phyloP scores from a whole-genome alignment of 2,113 vertebrate species.

The Ancistrus triradiatus region DNA sequence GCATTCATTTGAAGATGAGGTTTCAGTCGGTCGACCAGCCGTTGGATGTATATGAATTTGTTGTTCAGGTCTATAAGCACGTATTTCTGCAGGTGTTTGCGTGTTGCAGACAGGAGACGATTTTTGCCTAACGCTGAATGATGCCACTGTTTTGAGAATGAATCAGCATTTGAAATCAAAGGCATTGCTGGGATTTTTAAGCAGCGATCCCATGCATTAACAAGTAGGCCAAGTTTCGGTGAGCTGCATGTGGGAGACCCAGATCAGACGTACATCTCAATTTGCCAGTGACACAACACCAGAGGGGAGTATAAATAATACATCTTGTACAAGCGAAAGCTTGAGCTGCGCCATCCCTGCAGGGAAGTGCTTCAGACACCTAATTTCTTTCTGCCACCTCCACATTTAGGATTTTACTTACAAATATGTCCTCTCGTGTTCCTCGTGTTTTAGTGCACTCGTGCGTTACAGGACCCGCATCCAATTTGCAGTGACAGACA shows the following conservation, averaged over 20 bases:
- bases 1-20: conserved; percentile 1
- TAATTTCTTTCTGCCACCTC: background rate
- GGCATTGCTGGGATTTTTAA: conserved; percentile 2
- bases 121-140: too few species aligned
- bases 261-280: conserved; percentile 28
- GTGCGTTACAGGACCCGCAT: background rate
- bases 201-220: background rate
- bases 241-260: conserved; percentile 1
- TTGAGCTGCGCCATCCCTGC: conserved; percentile 34
- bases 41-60: background rate
- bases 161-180: background rate
- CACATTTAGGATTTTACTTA: background rate
- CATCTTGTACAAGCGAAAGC: conserved; percentile 44
- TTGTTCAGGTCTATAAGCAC: background rate
- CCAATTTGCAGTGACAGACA: background rate
- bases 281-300: conserved; percentile 25
- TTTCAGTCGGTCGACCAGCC: background rate
- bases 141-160: too few species aligned
- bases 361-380: conserved; percentile 31
- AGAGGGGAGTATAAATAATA: conserved; percentile 48
- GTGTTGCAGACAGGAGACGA: background rate
- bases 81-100: background rate
- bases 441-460: background rate
- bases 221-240: background rate
- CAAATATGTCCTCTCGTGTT: background rate